Evolutionary conservation across 1,140 invertebrate genomes (phyloP), one percentile per base, ranked within the genome.

Genomic region (Oreohelix idahoensis): DNA sequence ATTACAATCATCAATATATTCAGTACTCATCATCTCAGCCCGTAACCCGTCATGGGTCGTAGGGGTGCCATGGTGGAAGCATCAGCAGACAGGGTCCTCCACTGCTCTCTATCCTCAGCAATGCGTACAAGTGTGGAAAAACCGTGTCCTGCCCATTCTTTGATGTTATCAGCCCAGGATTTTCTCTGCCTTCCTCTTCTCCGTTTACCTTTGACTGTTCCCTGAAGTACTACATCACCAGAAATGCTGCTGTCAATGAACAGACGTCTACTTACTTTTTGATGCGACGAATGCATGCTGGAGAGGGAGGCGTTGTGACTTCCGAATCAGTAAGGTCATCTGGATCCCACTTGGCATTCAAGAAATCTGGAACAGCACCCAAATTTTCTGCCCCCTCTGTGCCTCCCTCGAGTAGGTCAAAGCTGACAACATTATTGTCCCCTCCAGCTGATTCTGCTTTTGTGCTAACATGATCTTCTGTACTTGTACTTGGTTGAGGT

Each of bases 341-440:
- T 35, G 80, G 80, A 29, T 82, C 80, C 80, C 80, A 82, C 39
- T 82, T 82, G 49, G 80, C 80, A 74, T 42, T 82, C 38, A 82
- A 70, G n/a, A 53, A 82, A 36, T 74, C 80, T 29, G 71, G 71
- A n/a, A 73, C 71, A 26, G 77, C 63, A 26, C 42, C 58, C 35
- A 66, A 17, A 32, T 63, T 69, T n/a, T n/a, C 79, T 5, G 38
- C 80, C 11, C 70, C 58, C 1, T 53, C 80, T 17, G 1, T 66
- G 2, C 36, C 49, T 4, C 49, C n/a, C 32, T 74, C 69, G 0
- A 82, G 32, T 10, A 81, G 58, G 0, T 81, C 79, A 15, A 73
- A n/a, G n/a, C 13, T 81, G 10, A 5, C 39, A 5, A 39, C 66
- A 35, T 15, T 53, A 26, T 2, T 42, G 17, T 42, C n/a, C 17